These are phyloP conservation scores for Meriones psammophilus DNA, from an alignment of 2,797 vertebrate genomes.

Conservation along the genomic window DNA sequence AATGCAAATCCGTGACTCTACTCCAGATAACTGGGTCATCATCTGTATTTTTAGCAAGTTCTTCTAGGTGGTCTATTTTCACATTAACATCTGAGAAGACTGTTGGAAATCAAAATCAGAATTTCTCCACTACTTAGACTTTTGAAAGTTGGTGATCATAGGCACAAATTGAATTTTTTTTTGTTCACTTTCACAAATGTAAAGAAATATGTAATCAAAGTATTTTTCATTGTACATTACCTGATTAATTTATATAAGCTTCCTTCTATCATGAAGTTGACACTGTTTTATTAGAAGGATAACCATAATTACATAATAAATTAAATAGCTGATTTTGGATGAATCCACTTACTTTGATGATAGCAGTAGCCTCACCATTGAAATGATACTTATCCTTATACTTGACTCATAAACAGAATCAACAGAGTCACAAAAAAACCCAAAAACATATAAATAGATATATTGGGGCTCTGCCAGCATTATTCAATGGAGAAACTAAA, in stretches of 20 bases:
- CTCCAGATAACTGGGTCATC: not conserved
- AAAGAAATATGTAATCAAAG: conserved; percentile 42
- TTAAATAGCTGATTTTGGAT: conserved; percentile 46
- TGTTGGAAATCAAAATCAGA: conserved; percentile 29
- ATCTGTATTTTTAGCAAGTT: conserved; percentile 20
- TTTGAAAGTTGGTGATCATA: conserved; percentile 30
- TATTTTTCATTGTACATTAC: not conserved
- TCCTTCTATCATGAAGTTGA: not conserved
- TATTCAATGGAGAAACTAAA: conserved; percentile 16
- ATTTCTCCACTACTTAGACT: not conserved
- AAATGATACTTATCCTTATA: conserved; percentile 37
- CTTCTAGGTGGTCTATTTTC: not conserved
- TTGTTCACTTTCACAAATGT: conserved; percentile 34
- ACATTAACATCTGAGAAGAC: not conserved
- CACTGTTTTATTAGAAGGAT: conserved; percentile 22
- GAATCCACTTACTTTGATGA: conserved; percentile 39
- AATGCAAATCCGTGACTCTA: not conserved
- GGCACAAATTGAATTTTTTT: conserved; percentile 32
- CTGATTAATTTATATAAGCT: conserved; percentile 15
- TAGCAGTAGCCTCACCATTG: conserved; percentile 12
- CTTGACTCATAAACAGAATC: not conserved
- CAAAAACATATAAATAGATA: not conserved
- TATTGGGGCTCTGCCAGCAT: not conserved
- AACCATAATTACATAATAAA: not conserved
- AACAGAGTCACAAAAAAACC: not conserved